phyloP scores from a whole-genome alignment of 1,140 invertebrate genomes.

The Drosophila sp. region DNA sequence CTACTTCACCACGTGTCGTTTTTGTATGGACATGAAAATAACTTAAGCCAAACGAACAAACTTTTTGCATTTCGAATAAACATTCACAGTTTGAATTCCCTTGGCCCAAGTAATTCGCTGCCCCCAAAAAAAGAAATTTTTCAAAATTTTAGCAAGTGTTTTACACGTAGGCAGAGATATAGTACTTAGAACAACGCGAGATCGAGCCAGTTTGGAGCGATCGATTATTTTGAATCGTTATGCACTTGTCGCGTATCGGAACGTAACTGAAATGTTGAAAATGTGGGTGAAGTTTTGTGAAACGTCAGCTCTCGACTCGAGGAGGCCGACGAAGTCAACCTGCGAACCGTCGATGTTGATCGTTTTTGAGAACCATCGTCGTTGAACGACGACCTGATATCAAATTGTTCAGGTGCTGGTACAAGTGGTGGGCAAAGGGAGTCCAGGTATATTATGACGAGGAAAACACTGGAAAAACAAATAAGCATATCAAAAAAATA shows the following conservation, averaged over 20 bases:
- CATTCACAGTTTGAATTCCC: constrained; percentile 79
- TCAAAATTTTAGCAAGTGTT: constrained; percentile 1
- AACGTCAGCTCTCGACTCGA: constrained; percentile 52
- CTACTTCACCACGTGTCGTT: constrained; percentile 56
- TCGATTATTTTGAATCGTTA: constrained; percentile 40
- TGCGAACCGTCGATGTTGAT: not conserved
- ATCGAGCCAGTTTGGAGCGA: not conserved
- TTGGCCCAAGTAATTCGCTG: constrained; percentile 83
- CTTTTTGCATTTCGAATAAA: constrained; percentile 51
- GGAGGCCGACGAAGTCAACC: constrained; percentile 50
- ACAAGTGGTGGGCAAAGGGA: constrained; percentile 31
- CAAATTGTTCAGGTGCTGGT: constrained; percentile 47
- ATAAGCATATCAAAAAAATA: constrained; percentile 58
- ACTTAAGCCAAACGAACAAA: constrained; percentile 83
- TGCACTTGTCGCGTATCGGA: constrained; percentile 82
- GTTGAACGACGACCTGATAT: constrained; percentile 39
- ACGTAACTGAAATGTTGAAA: constrained; percentile 78
- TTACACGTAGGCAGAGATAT: constrained; percentile 32
- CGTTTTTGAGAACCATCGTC: not conserved
- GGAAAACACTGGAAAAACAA: constrained; percentile 59
- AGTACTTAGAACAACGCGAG: constrained; percentile 9
- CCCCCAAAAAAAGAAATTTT: constrained; percentile 20
- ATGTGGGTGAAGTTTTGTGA: constrained; percentile 73
- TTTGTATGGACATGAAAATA: constrained; percentile 75
- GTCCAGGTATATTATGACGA: constrained; percentile 17